Base-by-base conservation (phyloP, 2,888 invertebrate genomes). In the Galerucella pusilla region DNA sequence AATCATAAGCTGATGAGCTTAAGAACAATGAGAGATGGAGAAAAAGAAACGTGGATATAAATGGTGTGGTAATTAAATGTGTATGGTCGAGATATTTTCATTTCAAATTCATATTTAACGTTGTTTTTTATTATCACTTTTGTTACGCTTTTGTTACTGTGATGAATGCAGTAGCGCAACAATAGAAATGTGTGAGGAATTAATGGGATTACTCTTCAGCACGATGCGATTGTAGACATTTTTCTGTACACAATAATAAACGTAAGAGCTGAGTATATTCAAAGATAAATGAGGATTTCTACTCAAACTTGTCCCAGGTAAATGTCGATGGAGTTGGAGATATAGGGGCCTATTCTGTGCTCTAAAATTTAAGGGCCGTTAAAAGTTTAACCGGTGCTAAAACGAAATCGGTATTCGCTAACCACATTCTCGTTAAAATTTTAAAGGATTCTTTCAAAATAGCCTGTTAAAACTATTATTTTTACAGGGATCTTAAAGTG, bases 1-100 rank as follows among this genome's bases (percentile, higher is more conserved):
- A 79, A 79, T 81, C 81, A 81, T 77, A 78, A 76, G 74, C 71
- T 71, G 75, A 75, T 75, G 75, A 76, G 75, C 66, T 73, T 46
- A 57, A 70, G 75, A 66, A 75, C 73, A 75, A 73, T 73, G 60
- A 59, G 71, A 28, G 71, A 61, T 49, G 70, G 35, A 68, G 64
- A 69, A 76, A 20, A 68, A 71, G 64, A 71, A 68, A 61, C 66
- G 64, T 68, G 66, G 28, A 76, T 61, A 72, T 67, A 66, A 72
- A 72, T 72, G 66, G 66, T n/a, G 66, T 60, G 72, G 67, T 72
- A 72, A 67, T 72, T 72, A 72, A 72, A 72, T 72, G 72, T 72
- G 66, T 72, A 72, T 67, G 66, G 72, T 72, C 25, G 66, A 72
- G 60, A 66, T 63, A 59, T 72, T 72, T 72, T 72, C 72, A 72